Base-by-base conservation (phyloP, 2,888 invertebrate species). In the Lathronympha strigana region DNA sequence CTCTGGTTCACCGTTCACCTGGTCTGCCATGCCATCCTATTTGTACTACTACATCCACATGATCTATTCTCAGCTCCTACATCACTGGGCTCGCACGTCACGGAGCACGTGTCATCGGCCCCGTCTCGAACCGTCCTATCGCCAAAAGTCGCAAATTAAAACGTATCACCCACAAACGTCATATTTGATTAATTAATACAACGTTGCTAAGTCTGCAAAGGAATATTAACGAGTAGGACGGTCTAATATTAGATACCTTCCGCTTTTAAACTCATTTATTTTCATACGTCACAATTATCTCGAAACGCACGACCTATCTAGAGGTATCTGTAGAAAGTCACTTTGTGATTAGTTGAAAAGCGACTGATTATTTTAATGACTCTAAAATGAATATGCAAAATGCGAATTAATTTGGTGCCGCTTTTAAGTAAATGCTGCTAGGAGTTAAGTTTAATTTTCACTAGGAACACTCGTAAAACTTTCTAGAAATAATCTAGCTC, bases 61-160 rank as follows among this genome's bases (percentile, higher is more conserved):
- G 60, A 57, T 74, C 83, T 90, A 90, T 89, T 88, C 83, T 73
- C 68, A 77, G 77, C 77, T 73, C 74, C 81, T 80, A 84, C 88
- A 87, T 87, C 87, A 87, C 79, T 70, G 74, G 78, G 81, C 81
- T 82, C 72, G 69, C 75, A 76, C 86, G 85, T 83, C 84, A 86
- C 75, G 67, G 69, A 74, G 72, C 86, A 86, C 86, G 84, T 87
- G 86, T 86, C 83, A 81, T 83, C 84, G 80, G 76, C 81, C 84
- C 75, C 73, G 54, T 69, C 69, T 67, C 72, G 71, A 74, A 67
- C 61, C 57, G 38, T 63, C 73, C 71, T 70, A 76, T 76, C 73
- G 77, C 76, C 76, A 76, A 76, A 66, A 54, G 53, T 61, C 61
- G 66, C 60, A 61, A 66, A 66, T 66, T 54, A 60, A 28, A 61